Evolutionary conservation across 2,888 invertebrate species (phyloP).

Genomic region (Callosobruchus maculatus): DNA sequence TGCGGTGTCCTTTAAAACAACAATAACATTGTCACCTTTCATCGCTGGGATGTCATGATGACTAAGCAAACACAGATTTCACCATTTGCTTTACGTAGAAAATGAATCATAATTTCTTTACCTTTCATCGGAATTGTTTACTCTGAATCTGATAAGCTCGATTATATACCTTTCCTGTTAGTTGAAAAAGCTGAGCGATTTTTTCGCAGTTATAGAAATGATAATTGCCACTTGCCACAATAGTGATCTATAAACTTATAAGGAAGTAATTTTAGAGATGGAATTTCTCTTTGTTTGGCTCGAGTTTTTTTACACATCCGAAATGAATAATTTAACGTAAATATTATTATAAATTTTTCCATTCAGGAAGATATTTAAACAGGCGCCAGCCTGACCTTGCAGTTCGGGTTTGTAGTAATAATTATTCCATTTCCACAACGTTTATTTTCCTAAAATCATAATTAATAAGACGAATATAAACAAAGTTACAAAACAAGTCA

Average conservation of each 20-base stretch:
- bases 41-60: not conserved
- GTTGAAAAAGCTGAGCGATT: not conserved
- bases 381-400: not conserved
- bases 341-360: not conserved
- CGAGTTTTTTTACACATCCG: not conserved
- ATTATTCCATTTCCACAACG: not conserved
- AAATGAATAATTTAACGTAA: not conserved
- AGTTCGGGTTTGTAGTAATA: not conserved
- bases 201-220: not conserved
- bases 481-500: too few species aligned
- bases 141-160: not conserved
- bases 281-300: not conserved
- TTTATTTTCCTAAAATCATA: not conserved
- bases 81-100: not conserved
- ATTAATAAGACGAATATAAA: too few species aligned
- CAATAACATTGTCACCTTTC: not conserved
- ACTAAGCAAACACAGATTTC: not conserved
- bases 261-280: not conserved
- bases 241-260: not conserved
- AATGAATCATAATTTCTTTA: not conserved
- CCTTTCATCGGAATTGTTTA: not conserved
- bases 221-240: not conserved
- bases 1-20: too few species aligned
- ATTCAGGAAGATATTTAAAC: not conserved
- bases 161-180: not conserved